A percentile compares a stretch with the other conserved stretches of the same genome.
Conservation (phyloP, 2,113 vertebrate species). For the Oreotrochilus melanogaster region DNA sequence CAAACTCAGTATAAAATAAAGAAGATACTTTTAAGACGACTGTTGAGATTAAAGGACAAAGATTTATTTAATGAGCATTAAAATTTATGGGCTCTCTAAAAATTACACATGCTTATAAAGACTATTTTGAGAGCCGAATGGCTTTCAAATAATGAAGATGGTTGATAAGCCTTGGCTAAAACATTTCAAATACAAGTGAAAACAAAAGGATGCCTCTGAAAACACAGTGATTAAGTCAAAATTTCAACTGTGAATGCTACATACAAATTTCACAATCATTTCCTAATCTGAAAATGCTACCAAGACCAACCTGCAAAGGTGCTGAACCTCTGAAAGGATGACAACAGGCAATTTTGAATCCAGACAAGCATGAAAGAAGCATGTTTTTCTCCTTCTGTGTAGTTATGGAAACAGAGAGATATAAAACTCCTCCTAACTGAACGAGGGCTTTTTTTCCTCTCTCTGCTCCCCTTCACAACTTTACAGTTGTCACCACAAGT, state of each 20-base stretch:
- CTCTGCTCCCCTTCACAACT: conserved; percentile 54
- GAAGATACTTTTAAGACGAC: background rate
- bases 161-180: conserved; percentile 41
- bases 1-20: background rate
- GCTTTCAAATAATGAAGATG: conserved; percentile 45
- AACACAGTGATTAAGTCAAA: conserved; percentile 2
- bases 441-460: conserved; percentile 64
- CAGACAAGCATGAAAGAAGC: conserved; percentile 72
- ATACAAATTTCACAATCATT: conserved; percentile 51
- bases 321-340: conserved; percentile 60
- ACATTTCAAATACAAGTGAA: conserved; percentile 14
- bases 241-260: conserved; percentile 25
- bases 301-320: conserved; percentile 37
- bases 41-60: conserved; percentile 43
- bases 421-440: conserved; percentile 59
- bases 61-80: conserved; percentile 51
- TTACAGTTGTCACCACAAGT: conserved; percentile 70
- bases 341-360: conserved; percentile 70
- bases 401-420: conserved; percentile 73
- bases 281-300: conserved; percentile 2
- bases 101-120: conserved; percentile 32
- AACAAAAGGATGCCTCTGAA: conserved; percentile 44
- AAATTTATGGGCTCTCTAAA: conserved; percentile 33
- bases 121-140: conserved; percentile 46
- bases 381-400: conserved; percentile 70